A percentile compares a stretch with the other conserved stretches of the same genome.
Conservation (phyloP, 2,113 vertebrate species). For the Phalacrocorax carbo region DNA sequence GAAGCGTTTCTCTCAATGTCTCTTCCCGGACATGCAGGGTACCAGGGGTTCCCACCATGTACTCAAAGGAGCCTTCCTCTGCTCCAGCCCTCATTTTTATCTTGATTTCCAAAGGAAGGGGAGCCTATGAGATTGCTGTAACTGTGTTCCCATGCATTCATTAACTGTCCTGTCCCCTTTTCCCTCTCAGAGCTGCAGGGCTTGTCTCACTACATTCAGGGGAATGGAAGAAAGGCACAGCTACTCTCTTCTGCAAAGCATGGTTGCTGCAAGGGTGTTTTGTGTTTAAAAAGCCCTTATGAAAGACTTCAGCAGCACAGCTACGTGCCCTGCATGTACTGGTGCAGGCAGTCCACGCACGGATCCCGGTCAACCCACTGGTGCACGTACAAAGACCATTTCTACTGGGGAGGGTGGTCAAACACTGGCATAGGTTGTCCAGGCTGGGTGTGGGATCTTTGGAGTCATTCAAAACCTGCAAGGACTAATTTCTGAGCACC, state of each 20-base stretch:
- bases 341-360: fast-evolving
- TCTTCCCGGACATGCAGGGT: fast-evolving
- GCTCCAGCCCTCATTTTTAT: not conserved
- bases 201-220: not conserved
- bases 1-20: not conserved
- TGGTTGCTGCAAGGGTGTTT: not conserved
- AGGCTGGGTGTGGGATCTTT: not conserved
- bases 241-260: not conserved
- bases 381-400: fast-evolving
- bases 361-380: not conserved
- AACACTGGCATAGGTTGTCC: not conserved
- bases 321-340: not conserved
- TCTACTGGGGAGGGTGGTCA: not conserved
- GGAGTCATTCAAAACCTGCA: not conserved
- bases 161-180: not conserved
- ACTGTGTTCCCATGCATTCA: not conserved
- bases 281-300: not conserved
- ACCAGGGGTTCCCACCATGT: not conserved
- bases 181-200: not conserved
- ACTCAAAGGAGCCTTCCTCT: not conserved
- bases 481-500: not conserved
- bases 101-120: not conserved
- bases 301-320: not conserved
- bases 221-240: not conserved
- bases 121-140: not conserved